Evolutionary conservation across 2,888 invertebrate genomes (phyloP).

Genomic region (Microchrysa polita): DNA sequence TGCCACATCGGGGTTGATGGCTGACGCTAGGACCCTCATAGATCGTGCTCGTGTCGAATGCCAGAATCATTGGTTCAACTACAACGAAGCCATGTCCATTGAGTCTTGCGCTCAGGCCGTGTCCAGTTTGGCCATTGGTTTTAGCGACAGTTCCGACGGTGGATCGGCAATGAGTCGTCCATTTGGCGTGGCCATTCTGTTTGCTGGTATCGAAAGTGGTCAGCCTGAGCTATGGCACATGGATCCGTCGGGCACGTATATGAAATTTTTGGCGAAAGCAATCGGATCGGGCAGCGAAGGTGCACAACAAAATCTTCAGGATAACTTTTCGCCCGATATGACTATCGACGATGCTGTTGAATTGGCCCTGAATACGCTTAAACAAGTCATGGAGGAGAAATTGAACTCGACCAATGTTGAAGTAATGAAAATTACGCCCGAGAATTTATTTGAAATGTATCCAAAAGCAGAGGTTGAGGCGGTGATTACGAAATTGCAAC

Average conservation of each 20-base stretch:
- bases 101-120: conserved; percentile 99
- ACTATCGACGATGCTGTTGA: conserved; percentile 93
- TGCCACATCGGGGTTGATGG: conserved; percentile 97
- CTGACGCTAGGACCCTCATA: conserved; percentile 94
- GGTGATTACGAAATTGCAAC: conserved; percentile 82
- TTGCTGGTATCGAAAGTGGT: conserved; percentile 91
- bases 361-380: conserved; percentile 89
- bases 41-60: conserved; percentile 96
- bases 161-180: conserved; percentile 96
- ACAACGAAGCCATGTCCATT: conserved; percentile 94
- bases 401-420: conserved; percentile 96
- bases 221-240: conserved; percentile 97
- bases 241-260: conserved; percentile 99
- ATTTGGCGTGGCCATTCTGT: conserved; percentile 98
- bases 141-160: conserved; percentile 98
- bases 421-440: conserved; percentile 92
- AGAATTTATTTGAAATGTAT: conserved; percentile 87
- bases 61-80: conserved; percentile 98
- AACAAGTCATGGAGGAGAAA: conserved; percentile 99
- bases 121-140: conserved; percentile 98
- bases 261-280: conserved; percentile 97
- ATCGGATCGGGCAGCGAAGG: conserved; percentile 99
- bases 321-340: conserved; percentile 84
- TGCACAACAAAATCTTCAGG: conserved; percentile 92
- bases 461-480: conserved; percentile 89